Percentiles rank a stretch among this genome's conserved stretches.
Conservation (phyloP, 2,888 invertebrate genomes). For the Nyleta sp. region DNA sequence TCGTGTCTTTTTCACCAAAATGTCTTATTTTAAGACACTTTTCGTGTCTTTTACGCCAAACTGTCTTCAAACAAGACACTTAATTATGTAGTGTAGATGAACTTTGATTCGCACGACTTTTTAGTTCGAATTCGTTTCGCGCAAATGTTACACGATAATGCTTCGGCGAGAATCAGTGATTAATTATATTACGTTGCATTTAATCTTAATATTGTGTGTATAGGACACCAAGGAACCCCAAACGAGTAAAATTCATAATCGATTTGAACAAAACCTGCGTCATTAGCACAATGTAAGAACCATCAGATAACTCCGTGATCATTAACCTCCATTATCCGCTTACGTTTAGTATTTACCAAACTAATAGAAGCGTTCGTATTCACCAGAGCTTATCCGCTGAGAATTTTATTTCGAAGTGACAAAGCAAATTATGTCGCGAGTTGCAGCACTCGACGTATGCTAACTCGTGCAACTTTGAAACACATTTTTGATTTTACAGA, state of each 20-base stretch:
- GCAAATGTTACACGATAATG: background rate
- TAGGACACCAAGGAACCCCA: constrained; percentile 2
- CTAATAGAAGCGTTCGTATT: constrained; percentile 31
- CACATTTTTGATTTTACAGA: too few species aligned
- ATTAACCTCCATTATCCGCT: constrained; percentile 46
- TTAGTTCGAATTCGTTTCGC: too few species aligned
- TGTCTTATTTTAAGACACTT: too few species aligned
- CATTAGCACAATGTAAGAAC: constrained; percentile 43
- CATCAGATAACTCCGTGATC: constrained; percentile 35
- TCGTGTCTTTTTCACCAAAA: too few species aligned
- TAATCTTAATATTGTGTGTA: constrained; percentile 16
- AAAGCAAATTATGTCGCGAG: too few species aligned
- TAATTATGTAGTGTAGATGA: too few species aligned
- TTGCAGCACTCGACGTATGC: too few species aligned
- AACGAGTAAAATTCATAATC: constrained; percentile 31
- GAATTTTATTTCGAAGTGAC: background rate
- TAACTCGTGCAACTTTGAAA: too few species aligned
- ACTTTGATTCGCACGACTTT: too few species aligned
- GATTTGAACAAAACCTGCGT: constrained; percentile 39
- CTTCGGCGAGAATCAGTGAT: constrained; percentile 9
- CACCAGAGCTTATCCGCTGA: constrained; percentile 7
- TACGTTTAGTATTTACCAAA: constrained; percentile 24
- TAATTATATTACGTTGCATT: constrained; percentile 7
- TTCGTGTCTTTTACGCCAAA: too few species aligned
- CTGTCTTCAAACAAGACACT: too few species aligned